Evolutionary conservation across 64 coral and sea anemone genomes (phyloP), one percentile per base, ranked within the genome.

Genomic region (Montipora capricornis): DNA sequence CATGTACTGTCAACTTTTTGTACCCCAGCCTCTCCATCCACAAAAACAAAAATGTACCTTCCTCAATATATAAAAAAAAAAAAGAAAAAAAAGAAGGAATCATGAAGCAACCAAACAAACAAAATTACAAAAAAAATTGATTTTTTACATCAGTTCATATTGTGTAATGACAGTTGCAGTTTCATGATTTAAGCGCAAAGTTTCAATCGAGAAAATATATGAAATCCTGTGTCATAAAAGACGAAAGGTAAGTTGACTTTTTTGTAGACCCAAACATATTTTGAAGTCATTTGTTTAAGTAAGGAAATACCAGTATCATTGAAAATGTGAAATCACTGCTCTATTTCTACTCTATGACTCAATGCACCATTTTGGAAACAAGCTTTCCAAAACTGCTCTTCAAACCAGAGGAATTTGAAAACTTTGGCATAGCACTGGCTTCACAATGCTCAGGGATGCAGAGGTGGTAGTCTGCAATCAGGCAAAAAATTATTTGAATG

Each of bases 101-200:
- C 64, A 68, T 55, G 64, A 68, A 68, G 16, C 64, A 68, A 68
- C 64, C 8, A 13, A 68, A 68, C 15, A 68, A 68, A 68, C 8
- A 68, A 68, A 68, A 68, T 68, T 68, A 68, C 64, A 6, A 68
- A 68, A 14, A 68, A 14, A 68, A 68, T 19, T 16, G 11, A 13
- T 68, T 68, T 68, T 68, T 68, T 68, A 68, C 64, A 68, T 68
- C 64, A 68, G 64, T 68, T 68, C 64, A 68, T 68, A 16, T 68
- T 68, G 11, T 68, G 64, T 68, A 13, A 19, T 68, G 64, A 16
- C 64, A 68, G 64, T 14, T 4, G 64, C 64, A 55, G 10, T 68
- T 68, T 68, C 1, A 68, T 68, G 64, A 68, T 68, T 68, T 68
- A 68, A 68, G 17, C 64, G 5, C 4, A 19, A 68, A 68, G 64